These are phyloP conservation scores for Pseudomyrmex dendroicus DNA, from an alignment of 1,140 invertebrate genomes.

Conservation along the genomic window DNA sequence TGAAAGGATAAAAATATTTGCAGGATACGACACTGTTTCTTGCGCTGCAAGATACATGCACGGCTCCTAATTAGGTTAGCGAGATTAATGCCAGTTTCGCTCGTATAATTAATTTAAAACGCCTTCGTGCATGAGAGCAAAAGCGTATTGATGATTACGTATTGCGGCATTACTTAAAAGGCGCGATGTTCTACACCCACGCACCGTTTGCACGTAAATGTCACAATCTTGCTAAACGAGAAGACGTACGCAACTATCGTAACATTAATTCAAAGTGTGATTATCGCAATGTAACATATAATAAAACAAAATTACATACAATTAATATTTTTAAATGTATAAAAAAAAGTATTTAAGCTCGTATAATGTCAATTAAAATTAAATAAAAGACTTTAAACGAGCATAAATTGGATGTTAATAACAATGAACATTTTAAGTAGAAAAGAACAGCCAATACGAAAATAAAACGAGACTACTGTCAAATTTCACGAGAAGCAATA, in stretches of 20 bases:
- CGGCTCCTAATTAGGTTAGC: conserved; percentile 63
- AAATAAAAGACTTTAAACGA: neutral
- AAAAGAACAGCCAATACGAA: too few species aligned
- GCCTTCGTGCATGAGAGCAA: conserved; percentile 47
- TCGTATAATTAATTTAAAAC: conserved; percentile 64
- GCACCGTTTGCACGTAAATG: conserved; percentile 12
- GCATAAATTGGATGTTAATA: neutral
- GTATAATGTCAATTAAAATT: neutral
- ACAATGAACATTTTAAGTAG: too few species aligned
- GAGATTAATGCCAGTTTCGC: conserved; percentile 64
- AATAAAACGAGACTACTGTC: too few species aligned
- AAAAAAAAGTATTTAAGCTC: too few species aligned
- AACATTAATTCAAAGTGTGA: neutral
- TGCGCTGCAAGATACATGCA: neutral
- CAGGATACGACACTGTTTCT: conserved; percentile 1
- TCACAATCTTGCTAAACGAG: conserved; percentile 1
- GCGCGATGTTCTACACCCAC: conserved; percentile 21
- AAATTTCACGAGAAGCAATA: too few species aligned
- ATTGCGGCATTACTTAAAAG: conserved; percentile 21
- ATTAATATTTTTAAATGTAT: conserved; percentile 9
- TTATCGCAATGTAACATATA: neutral
- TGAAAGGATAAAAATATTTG: conserved; percentile 45
- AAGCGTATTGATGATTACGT: conserved; percentile 65
- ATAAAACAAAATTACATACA: neutral
- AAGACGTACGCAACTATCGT: neutral